These are phyloP conservation scores for Urophycis tenuis DNA, from an alignment of 2,797 vertebrate species.

Conservation along the genomic window DNA sequence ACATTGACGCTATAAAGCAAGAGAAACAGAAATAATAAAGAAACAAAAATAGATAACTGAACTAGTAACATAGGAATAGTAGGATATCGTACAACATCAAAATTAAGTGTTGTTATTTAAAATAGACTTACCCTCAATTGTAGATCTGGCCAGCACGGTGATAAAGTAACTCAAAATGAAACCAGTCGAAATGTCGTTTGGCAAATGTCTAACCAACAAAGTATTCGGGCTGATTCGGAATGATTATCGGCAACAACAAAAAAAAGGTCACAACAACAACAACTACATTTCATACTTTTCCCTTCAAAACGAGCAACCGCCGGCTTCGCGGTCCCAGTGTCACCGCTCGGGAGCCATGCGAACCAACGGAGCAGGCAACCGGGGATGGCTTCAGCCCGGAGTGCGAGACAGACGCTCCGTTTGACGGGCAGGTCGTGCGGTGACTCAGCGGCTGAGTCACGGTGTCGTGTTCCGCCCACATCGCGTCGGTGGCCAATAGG, in stretches of 20 bases:
- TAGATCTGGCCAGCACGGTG: slow-evolving; percentile 56
- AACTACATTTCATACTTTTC: not conserved
- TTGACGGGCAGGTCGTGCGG: slow-evolving; percentile 52
- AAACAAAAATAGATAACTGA: not conserved
- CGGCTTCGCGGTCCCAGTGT: slow-evolving; percentile 30
- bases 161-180: slow-evolving; percentile 31
- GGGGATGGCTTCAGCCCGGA: slow-evolving; percentile 15
- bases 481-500: slow-evolving; percentile 40
- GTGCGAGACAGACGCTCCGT: slow-evolving; percentile 26
- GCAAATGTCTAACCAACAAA: not conserved
- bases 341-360: slow-evolving; percentile 38
- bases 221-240: no score
- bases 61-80: no score
- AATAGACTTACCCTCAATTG: slow-evolving; percentile 51
- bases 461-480: slow-evolving; percentile 55
- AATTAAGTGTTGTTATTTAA: not conserved
- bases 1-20: not conserved
- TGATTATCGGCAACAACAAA: no score
- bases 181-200: not conserved
- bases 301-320: slow-evolving; percentile 8
- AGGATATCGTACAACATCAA: not conserved
- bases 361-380: slow-evolving; percentile 30
- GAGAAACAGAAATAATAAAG: not conserved
- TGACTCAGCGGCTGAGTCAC: slow-evolving; percentile 58
- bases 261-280: not conserved